Evolutionary conservation across 1,140 invertebrate species (phyloP).

Genomic region (Rhyzopertha dominica): DNA sequence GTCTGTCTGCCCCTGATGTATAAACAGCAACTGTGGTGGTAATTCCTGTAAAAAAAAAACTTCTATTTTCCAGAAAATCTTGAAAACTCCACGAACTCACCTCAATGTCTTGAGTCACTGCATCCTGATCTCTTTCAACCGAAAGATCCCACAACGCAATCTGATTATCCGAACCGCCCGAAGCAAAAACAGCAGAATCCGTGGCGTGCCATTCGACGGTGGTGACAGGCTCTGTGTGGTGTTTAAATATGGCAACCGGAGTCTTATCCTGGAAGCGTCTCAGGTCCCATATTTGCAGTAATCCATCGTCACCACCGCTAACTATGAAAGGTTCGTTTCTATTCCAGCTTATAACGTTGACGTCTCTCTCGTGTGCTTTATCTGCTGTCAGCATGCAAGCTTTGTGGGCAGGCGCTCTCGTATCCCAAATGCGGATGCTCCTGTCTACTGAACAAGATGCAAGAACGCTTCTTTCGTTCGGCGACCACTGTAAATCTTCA

Average conservation of each 20-base stretch:
- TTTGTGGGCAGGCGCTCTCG: conserved; percentile 73
- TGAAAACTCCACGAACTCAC: conserved; percentile 38
- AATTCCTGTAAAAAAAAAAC: conserved; percentile 55
- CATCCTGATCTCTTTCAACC: conserved; percentile 73
- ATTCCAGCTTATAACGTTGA: conserved; percentile 99
- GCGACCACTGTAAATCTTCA: conserved; percentile 99
- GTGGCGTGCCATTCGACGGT: conserved; percentile 96
- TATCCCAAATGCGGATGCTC: conserved; percentile 88
- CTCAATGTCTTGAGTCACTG: conserved; percentile 57
- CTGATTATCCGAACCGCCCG: conserved; percentile 91
- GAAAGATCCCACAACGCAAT: conserved; percentile 97
- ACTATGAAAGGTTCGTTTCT: conserved; percentile 82
- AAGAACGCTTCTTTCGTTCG: conserved; percentile 88
- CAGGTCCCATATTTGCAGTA: conserved; percentile 93
- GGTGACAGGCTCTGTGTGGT: conserved; percentile 87
- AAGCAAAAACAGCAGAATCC: conserved; percentile 89
- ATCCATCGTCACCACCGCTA: conserved; percentile 94
- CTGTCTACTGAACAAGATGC: conserved; percentile 95
- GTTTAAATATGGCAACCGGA: conserved; percentile 89
- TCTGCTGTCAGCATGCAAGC: conserved; percentile 88
- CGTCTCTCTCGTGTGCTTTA: conserved; percentile 85
- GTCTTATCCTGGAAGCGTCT: conserved; percentile 76
- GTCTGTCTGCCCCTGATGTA: conserved; percentile 97
- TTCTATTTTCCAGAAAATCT: conserved; percentile 5
- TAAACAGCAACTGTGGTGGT: conserved; percentile 93